Percentiles rank a stretch among this genome's conserved stretches.
These are phyloP conservation scores for Drosophila mayaguana DNA, from an alignment of 2,888 invertebrate genomes.

Conservation along the genomic window DNA sequence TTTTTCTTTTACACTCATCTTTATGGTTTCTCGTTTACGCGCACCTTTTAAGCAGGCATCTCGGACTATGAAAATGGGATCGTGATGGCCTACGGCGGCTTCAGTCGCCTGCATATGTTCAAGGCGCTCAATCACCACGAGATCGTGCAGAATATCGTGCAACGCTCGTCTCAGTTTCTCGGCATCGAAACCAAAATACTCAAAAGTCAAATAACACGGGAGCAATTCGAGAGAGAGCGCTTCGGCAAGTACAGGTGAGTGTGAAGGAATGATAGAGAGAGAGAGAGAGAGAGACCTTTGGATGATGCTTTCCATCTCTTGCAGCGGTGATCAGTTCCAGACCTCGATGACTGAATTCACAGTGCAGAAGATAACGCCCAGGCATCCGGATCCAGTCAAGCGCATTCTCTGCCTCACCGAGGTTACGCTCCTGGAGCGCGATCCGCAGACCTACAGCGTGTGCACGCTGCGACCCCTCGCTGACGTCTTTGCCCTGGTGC, in stretches of 20 bases:
- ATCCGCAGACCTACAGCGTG: constrained; percentile 98
- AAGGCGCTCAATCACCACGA: constrained; percentile 93
- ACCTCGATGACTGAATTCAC: constrained; percentile 98
- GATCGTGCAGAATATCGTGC: constrained; percentile 94
- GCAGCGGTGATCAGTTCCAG: constrained; percentile 96
- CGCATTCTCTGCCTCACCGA: constrained; percentile 97
- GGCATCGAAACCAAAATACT: constrained; percentile 94
- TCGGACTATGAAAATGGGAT: constrained; percentile 97
- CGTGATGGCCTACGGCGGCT: constrained; percentile 95
- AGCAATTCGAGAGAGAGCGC: constrained; percentile 94
- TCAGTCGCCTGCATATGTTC: constrained; percentile 96
- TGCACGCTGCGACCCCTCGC: constrained; percentile 93
- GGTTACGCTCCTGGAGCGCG: constrained; percentile 97
- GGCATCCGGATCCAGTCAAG: constrained; percentile 93
- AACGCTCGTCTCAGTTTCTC: constrained; percentile 92
- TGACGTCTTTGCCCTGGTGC: constrained; percentile 95
- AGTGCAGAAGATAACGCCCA: constrained; percentile 95
- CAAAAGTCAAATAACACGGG: constrained; percentile 92
- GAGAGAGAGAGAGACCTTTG: not conserved
- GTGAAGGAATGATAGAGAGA: not conserved
- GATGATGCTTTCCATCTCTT: not conserved
- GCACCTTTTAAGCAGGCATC: constrained; percentile 87
- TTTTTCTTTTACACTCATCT: constrained; percentile 49
- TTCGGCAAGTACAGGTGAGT: constrained; percentile 95
- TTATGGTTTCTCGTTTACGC: constrained; percentile 69